A percentile compares a stretch with the other conserved stretches of the same genome.
phyloP scores from a whole-genome alignment of 2,797 vertebrate species.

The Catamblyrhynchus diadema region DNA sequence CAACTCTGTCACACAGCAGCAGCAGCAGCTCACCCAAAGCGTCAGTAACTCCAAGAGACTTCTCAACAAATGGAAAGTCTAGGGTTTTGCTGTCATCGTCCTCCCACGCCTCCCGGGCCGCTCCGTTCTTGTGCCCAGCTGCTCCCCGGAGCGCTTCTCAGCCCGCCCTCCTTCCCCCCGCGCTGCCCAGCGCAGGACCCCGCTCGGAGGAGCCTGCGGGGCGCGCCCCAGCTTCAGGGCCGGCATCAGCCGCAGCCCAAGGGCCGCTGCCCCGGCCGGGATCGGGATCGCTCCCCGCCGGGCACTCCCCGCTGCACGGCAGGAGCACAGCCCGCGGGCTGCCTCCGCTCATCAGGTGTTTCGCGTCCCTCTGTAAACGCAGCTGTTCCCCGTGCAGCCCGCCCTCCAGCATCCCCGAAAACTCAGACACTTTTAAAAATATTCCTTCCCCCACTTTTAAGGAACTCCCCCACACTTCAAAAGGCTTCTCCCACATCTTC shows the following conservation, averaged over 20 bases:
- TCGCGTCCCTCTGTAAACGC: neutral
- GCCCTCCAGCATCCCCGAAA: neutral
- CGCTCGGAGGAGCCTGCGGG: neutral
- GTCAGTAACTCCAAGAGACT: neutral
- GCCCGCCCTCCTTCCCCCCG: neutral
- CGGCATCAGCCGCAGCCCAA: neutral
- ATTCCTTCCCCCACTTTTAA: neutral
- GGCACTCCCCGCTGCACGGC: neutral
- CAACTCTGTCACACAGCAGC: neutral
- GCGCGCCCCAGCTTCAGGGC: neutral
- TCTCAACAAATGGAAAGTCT: neutral
- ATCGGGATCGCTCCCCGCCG: neutral
- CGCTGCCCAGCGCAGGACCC: neutral
- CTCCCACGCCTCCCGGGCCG: neutral
- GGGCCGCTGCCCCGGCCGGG: neutral
- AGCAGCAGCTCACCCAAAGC: neutral
- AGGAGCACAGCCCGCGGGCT: neutral
- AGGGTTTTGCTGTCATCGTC: neutral
- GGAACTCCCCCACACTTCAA: rapidly evolving
- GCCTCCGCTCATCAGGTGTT: neutral
- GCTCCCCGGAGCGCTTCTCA: neutral
- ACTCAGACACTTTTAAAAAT: neutral
- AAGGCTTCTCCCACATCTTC: neutral
- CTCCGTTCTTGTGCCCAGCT: neutral
- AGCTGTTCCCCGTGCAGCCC: neutral